Base-by-base conservation (phyloP, 2,113 vertebrate genomes). In the Phaetusa simplex region DNA sequence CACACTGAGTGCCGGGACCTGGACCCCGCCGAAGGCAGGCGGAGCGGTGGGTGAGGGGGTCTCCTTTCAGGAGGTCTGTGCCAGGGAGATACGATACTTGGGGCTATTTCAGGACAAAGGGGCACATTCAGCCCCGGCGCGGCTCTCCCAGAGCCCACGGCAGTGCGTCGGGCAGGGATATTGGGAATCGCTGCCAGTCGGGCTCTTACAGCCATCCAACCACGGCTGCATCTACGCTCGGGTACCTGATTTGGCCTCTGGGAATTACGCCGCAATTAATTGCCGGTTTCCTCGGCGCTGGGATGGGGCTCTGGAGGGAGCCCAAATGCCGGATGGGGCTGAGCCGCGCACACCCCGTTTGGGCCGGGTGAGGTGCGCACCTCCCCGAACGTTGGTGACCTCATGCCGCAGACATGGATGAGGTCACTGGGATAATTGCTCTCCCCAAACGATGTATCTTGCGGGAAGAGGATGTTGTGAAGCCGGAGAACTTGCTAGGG, bases 401-500 rank as follows among this genome's bases (percentile, higher is more conserved):
- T 97, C 96, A 97, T 97, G 93, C 84, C 32, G 12, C 90, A 96
- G 97, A 95, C 96, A 95, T 40, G 96, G 91, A 38, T 97, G 97
- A 97, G 84, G 94, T 97, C 97, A 96, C 70, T 7, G 0, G 1
- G 9, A 29, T 97, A 96, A 97, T 97, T 90, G 93, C 93, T 88
- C 94, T 95, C 96, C 93, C 94, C 5, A 82, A 93, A 91, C 3
- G 91, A 56, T 66, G 78, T 36, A 15, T 95, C 97, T 93, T 78
- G 93, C 87, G 91, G 97, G 94, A 66, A 96, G 89, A 96, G 93
- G 97, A 96, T 95, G 95, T 96, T 97, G 55, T 65, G 78, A 67
- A 97, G 92, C 80, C 5, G 70, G 84, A 30, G 85, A 86, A 97
- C 96, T 96, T 94, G 95, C 95, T 12, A 36, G 81, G 96, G 94